phyloP scores from a whole-genome alignment of 2,797 vertebrate genomes.

The Schizothorax lantsangensis region DNA sequence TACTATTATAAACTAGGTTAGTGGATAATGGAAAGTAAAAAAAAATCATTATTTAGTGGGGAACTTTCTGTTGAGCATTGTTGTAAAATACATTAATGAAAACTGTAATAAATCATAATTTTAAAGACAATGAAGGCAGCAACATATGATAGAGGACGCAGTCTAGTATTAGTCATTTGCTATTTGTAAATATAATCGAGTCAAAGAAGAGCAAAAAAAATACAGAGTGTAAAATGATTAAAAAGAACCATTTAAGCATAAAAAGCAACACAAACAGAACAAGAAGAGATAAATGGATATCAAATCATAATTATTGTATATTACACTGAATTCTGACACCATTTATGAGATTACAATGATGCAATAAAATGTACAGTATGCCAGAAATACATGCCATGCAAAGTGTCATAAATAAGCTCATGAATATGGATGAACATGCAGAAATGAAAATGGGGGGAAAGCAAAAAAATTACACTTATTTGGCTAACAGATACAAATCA shows the following conservation, averaged over 20 bases:
- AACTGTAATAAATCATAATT: constrained; percentile 3
- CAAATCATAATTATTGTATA: neutral
- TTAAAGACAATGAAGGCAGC: constrained; percentile 3
- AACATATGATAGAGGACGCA: too few species aligned
- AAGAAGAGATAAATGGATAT: neutral
- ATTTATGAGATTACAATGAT: neutral
- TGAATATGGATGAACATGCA: constrained; percentile 7
- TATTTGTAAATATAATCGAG: neutral
- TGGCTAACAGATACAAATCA: constrained; percentile 6
- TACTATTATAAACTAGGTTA: too few species aligned
- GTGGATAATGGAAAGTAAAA: neutral
- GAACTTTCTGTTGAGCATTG: neutral
- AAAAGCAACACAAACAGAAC: neutral
- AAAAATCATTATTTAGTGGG: too few species aligned
- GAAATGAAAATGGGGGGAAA: neutral
- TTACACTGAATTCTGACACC: neutral
- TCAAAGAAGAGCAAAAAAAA: neutral
- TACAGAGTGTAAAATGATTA: neutral
- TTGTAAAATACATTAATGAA: too few species aligned
- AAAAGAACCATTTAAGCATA: neutral
- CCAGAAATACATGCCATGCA: constrained; percentile 8
- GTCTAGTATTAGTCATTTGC: constrained; percentile 5
- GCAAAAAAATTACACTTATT: constrained; percentile 15
- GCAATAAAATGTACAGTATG: constrained; percentile 18
- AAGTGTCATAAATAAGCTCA: neutral